A percentile compares a stretch with the other conserved stretches of the same genome.
These are phyloP conservation scores for Aphelenchoides besseyi DNA, from an alignment of 1,140 invertebrate species.

Conservation along the genomic window DNA sequence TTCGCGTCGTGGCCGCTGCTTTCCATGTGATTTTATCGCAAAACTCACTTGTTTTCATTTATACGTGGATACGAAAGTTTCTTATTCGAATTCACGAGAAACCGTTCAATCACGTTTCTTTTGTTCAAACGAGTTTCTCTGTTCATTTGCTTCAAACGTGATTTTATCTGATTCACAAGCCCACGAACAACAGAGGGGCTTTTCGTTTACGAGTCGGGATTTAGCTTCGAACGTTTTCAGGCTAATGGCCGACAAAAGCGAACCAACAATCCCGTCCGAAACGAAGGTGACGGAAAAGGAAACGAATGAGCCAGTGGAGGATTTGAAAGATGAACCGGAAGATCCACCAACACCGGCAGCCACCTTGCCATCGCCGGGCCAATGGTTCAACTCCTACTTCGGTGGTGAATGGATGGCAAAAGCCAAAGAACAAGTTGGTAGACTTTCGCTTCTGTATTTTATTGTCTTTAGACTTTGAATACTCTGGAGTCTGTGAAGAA, in stretches of 20 bases:
- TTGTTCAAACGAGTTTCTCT: no score
- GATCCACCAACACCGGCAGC: background rate
- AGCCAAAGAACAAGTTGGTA: slow-evolving; percentile 43
- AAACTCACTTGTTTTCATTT: no score
- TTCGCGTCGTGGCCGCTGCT: no score
- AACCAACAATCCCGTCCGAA: background rate
- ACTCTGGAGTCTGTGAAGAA: slow-evolving; percentile 55
- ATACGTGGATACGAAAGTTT: no score
- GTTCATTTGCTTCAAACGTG: no score
- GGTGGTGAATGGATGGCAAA: slow-evolving; percentile 41
- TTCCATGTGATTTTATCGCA: no score
- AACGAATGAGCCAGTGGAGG: background rate
- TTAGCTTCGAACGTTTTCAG: background rate
- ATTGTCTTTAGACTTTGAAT: slow-evolving; percentile 46
- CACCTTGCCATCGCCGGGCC: background rate
- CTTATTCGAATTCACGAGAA: no score
- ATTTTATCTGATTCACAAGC: no score
- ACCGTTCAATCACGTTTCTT: no score
- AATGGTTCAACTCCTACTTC: slow-evolving; percentile 20
- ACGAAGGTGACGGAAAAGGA: background rate
- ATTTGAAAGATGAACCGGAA: background rate
- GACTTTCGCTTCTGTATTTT: slow-evolving; percentile 9
- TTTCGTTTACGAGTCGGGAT: no score
- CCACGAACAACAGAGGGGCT: no score
- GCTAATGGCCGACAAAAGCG: slow-evolving; percentile 12